Percentiles rank a stretch among this genome's conserved stretches.
These are phyloP conservation scores for Nowickia ferox DNA, from an alignment of 2,888 invertebrate species.

Conservation along the genomic window DNA sequence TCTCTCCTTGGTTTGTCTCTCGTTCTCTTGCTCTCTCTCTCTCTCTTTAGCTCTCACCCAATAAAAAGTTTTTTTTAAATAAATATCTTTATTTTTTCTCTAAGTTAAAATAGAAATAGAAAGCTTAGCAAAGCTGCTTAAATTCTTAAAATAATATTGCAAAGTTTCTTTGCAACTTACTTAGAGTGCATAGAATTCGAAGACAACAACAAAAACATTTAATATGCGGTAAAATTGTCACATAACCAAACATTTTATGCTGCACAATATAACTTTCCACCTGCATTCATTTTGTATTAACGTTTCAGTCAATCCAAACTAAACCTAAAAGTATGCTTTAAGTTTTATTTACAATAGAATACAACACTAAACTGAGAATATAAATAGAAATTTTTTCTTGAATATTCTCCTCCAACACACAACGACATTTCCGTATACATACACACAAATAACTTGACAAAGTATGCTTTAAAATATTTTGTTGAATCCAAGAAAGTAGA, in stretches of 20 bases:
- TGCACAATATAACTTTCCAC: background rate
- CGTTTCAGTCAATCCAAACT: constrained; percentile 11
- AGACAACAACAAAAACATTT: background rate
- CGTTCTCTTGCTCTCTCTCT: too few relatives aligned
- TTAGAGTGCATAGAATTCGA: background rate
- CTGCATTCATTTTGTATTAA: background rate
- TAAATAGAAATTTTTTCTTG: background rate
- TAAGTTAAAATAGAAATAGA: background rate
- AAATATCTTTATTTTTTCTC: too few relatives aligned
- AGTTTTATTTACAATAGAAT: constrained; percentile 7
- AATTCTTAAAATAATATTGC: constrained; percentile 40
- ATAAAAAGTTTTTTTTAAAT: too few relatives aligned
- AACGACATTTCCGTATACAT: background rate
- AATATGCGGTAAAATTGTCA: constrained; percentile 1
- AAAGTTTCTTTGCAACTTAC: constrained; percentile 37
- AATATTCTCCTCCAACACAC: background rate
- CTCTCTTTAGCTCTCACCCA: too few relatives aligned
- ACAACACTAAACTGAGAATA: background rate
- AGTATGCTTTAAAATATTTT: constrained; percentile 29
- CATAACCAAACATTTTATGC: background rate
- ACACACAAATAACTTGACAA: background rate
- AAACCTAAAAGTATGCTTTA: constrained; percentile 26
- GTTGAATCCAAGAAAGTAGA: constrained; percentile 4
- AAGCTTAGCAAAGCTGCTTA: constrained; percentile 21
- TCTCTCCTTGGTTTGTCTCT: too few relatives aligned